Evolutionary conservation across 2,113 vertebrate genomes (phyloP).

Genomic region (Sebastes fasciatus): DNA sequence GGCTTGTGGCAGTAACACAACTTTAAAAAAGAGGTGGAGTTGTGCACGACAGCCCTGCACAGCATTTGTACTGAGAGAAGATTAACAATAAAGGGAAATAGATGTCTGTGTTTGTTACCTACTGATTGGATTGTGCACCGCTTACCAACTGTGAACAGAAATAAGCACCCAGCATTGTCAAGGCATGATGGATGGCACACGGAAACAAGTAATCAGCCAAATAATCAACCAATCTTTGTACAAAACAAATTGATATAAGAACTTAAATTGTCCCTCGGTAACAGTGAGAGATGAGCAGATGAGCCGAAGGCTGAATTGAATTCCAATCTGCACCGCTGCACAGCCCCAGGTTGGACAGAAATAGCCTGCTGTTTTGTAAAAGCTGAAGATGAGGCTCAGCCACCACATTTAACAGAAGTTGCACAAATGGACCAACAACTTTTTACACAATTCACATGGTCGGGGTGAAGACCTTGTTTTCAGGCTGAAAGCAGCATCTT

Average conservation of each 20-base stretch:
- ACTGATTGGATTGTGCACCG: not conserved
- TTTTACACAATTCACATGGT: not conserved
- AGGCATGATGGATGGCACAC: not conserved
- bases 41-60: not conserved
- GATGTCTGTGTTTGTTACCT: not conserved
- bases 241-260: not conserved
- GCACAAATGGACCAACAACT: not conserved
- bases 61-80: not conserved
- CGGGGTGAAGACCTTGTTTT: not conserved
- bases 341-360: not conserved
- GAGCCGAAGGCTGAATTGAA: not conserved
- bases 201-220: not conserved
- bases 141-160: not conserved
- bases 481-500: not conserved
- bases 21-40: not conserved
- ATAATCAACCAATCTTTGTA: conserved; percentile 8
- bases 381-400: not conserved
- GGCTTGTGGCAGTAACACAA: not conserved
- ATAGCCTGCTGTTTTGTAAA: conserved; percentile 10
- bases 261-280: not conserved
- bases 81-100: not conserved
- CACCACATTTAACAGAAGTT: not conserved
- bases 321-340: not conserved
- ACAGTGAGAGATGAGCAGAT: not conserved
- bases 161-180: not conserved